A percentile compares a stretch with the other conserved stretches of the same genome.
Evolutionary conservation across 2,113 vertebrate species (phyloP).

Genomic region (Microtus ochrogaster): DNA sequence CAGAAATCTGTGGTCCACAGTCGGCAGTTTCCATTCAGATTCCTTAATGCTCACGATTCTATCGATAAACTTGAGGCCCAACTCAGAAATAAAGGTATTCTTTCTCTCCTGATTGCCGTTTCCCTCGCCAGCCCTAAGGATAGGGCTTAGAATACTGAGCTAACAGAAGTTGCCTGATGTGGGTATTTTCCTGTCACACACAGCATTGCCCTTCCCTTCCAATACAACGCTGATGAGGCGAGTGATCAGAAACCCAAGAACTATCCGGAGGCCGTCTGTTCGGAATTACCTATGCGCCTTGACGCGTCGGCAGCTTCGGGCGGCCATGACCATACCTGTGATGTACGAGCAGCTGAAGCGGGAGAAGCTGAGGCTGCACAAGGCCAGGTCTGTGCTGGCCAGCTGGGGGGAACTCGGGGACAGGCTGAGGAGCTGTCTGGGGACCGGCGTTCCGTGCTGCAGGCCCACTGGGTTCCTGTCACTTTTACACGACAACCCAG

Average conservation of each 20-base stretch:
- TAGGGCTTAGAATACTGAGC: not conserved
- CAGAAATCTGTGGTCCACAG: conserved; percentile 91
- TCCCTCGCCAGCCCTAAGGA: not conserved
- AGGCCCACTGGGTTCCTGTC: not conserved
- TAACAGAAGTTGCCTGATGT: not conserved
- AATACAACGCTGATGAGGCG: conserved; percentile 61
- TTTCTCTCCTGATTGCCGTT: not conserved
- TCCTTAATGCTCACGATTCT: conserved; percentile 92
- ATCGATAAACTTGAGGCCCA: conserved; percentile 83
- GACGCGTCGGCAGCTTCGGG: conserved; percentile 70
- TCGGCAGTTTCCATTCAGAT: conserved; percentile 92
- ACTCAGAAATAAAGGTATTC: conserved; percentile 77
- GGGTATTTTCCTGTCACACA: not conserved
- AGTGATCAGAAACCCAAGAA: conserved; percentile 36
- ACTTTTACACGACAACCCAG: not conserved
- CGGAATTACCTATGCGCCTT: fast-evolving
- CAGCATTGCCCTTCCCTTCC: conserved; percentile 72
- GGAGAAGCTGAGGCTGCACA: conserved; percentile 81
- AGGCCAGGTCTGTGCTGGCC: conserved; percentile 82
- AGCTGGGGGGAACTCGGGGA: not conserved
- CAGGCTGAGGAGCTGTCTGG: not conserved
- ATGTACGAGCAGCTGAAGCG: conserved; percentile 83
- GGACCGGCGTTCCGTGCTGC: not conserved
- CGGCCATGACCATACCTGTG: conserved; percentile 85
- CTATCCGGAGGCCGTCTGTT: not conserved